Percentiles rank a stretch among this genome's conserved stretches.
phyloP scores from a whole-genome alignment of 2,888 invertebrate species.

The Eubasilissa splendida region DNA sequence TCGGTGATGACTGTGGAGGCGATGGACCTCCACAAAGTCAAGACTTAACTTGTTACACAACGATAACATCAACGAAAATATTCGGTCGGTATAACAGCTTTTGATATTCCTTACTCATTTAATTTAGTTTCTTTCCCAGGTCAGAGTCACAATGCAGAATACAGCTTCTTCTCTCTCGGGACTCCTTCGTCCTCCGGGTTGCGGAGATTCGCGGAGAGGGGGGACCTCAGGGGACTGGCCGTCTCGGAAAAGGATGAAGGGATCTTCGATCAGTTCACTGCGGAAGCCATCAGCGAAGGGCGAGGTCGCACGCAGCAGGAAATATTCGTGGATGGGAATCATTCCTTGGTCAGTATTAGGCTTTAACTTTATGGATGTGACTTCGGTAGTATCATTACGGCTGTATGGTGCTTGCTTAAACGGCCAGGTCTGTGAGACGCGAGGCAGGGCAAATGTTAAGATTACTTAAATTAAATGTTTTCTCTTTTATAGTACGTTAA shows the following conservation, averaged over 20 bases:
- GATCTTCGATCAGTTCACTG: conserved; percentile 88
- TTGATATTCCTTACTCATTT: no score
- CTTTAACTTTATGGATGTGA: no score
- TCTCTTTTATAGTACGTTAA: no score
- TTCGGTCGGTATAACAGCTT: neutral
- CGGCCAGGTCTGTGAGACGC: no score
- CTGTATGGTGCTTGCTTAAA: no score
- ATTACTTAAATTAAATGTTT: no score
- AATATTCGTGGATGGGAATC: conserved; percentile 90
- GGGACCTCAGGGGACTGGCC: conserved; percentile 73
- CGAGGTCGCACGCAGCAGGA: conserved; percentile 84
- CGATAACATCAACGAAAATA: no score
- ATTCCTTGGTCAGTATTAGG: conserved; percentile 76
- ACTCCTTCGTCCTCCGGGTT: conserved; percentile 81
- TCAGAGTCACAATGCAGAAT: conserved; percentile 87
- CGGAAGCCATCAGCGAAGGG: conserved; percentile 81
- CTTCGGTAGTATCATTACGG: no score
- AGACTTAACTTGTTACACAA: no score
- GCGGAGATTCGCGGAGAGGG: conserved; percentile 88
- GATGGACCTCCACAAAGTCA: no score
- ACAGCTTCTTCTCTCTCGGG: conserved; percentile 84
- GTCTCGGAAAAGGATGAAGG: conserved; percentile 69
- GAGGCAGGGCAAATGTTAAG: no score
- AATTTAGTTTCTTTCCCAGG: conserved; percentile 74
- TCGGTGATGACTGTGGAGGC: no score